Evolutionary conservation across 2,113 vertebrate species (phyloP), one percentile per base, ranked within the genome.

Genomic region (Condylura cristata): DNA sequence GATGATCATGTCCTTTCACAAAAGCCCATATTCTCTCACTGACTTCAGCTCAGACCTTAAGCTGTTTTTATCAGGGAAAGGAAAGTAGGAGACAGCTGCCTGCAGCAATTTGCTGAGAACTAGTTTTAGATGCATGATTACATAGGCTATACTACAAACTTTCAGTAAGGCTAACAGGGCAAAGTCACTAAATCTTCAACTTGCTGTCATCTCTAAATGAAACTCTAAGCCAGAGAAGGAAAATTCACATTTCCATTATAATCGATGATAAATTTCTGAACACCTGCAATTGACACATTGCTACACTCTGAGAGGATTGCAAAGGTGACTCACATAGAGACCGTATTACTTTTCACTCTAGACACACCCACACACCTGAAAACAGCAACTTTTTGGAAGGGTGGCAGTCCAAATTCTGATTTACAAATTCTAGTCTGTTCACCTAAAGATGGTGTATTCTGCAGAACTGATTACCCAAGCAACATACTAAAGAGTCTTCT

Each of bases 41-140:
- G 32, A 95, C 76, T 61, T 96, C n/a, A n/a, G 30, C 24, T 70
- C 14, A 53, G 65, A 56, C 22, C 46, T 80, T 79, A 63, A 90
- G 63, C n/a, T 37, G 6, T 61, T 5, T 12, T 72, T 66, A 41
- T 37, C 51, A 39, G 14, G 61, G 22, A 28, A 81, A 48, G 32
- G n/a, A 74, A 68, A 1, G 1, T 30, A 26, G 46, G 30, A 41
- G 48, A 26, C 14, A 72, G 30, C 37, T 51, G 53, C 4, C 8
- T 75, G 30, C 24, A 58, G 28, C 37, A 65, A 11, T 83, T 78
- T 63, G n/a, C 26, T 80, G 48, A 68, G 8, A 92, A 72, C 34
- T 56, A 41, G 20, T 24, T 51, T 56, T 72, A 63, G 32, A 44
- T 53, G 32, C 51, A 10, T 81, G 20, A 72, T 26, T 87, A 11